Evolutionary conservation across 2,888 invertebrate species (phyloP), one percentile per base, ranked within the genome.

Genomic region (Cantharis rufa): DNA sequence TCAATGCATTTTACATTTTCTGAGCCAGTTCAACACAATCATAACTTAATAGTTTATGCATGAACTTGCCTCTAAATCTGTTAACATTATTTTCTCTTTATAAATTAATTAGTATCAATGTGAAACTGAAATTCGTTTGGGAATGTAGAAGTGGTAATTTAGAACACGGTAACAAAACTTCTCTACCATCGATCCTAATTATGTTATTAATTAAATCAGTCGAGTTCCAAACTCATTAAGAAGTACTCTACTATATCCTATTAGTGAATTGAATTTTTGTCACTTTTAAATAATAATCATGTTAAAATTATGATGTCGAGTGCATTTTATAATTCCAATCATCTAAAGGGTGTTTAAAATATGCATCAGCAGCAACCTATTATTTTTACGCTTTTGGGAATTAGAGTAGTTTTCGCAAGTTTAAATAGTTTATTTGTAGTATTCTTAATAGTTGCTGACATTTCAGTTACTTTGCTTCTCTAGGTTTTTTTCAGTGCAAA

Each of bases 171-270:
- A 69, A 61, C 72, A 66, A 63, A 72, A 72, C 72, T 66, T 72
- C 24, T 66, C 72, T 66, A 66, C 66, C 72, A 72, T 72, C 72
- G 72, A 72, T 72, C 72, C 72, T 73, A 73, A 73, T 72, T 73
- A 73, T 73, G 61, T 73, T 73, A 73, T 73, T 73, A 73, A 73
- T 69, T 73, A 69, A 73, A 73, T 73, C 62, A 73, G 62, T 73
- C 73, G 69, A 73, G 72, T 72, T 72, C 64, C 66, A 64, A 66
- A 72, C 66, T 72, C 72, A 66, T 72, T 66, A 72, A 68, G 73
- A 66, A 66, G 64, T 66, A 66, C 64, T 66, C 64, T 73, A 69
- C 27, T 73, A 73, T 62, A 69, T 73, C 27, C 62, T 62, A 69
- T 69, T 69, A 62, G 27, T 73, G 69, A 73, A 69, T 73, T 73